Evolutionary conservation across 2,888 invertebrate species (phyloP).

Genomic region (Axea sp.): DNA sequence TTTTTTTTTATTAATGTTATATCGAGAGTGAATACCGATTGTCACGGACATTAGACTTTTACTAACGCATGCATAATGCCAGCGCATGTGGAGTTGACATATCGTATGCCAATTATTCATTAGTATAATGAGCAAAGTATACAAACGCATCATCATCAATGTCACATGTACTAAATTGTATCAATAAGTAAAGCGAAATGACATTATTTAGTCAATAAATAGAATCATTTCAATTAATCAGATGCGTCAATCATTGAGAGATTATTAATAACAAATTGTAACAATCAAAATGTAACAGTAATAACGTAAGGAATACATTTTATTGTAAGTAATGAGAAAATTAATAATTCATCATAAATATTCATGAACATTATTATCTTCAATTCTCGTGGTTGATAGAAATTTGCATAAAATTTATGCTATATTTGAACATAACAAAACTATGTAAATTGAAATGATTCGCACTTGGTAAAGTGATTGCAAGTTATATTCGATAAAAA

Average conservation of each 20-base stretch:
- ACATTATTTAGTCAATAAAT: slow-evolving; percentile 6
- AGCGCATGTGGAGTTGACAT: slow-evolving; percentile 11
- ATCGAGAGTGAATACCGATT: too few relatives aligned
- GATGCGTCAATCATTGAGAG: slow-evolving; percentile 7
- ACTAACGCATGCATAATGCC: too few relatives aligned
- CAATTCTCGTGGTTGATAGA: slow-evolving; percentile 21
- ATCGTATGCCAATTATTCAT: slow-evolving; percentile 52
- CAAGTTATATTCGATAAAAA: slow-evolving; percentile 7
- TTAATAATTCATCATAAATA: slow-evolving; percentile 34
- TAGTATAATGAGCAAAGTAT: slow-evolving; percentile 54
- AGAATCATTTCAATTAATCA: slow-evolving; percentile 3
- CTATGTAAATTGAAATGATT: slow-evolving; percentile 25
- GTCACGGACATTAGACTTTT: too few relatives aligned
- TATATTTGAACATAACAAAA: slow-evolving; percentile 46
- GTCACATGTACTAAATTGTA: slow-evolving; percentile 35
- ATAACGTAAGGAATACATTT: background rate
- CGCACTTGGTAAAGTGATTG: slow-evolving; percentile 9
- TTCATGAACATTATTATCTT: slow-evolving; percentile 45
- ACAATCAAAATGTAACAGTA: too few relatives aligned
- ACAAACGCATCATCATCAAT: slow-evolving; percentile 46
- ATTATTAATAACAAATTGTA: background rate
- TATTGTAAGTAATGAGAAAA: slow-evolving; percentile 21
- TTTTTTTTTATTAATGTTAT: background rate
- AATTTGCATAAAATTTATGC: slow-evolving; percentile 43
- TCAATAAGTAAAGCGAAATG: slow-evolving; percentile 42